A percentile compares a stretch with the other conserved stretches of the same genome.
These are phyloP conservation scores for Crioceris asparagi DNA, from an alignment of 2,888 invertebrate species.

Conservation along the genomic window DNA sequence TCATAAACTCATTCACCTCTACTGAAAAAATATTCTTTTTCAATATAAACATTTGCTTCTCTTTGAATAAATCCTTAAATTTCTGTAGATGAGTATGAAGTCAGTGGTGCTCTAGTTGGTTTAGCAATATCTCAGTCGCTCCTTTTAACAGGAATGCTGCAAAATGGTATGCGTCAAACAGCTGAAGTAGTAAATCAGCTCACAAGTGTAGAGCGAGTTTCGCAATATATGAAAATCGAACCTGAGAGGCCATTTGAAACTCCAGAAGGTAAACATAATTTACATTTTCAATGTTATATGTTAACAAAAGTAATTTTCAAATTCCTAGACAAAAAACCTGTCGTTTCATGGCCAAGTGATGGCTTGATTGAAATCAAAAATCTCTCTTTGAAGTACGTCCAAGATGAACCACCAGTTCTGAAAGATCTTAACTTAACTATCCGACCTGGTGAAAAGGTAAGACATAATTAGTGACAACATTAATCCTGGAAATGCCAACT, in stretches of 20 bases:
- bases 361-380: slow-evolving; percentile 49
- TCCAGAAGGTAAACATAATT: slow-evolving; percentile 21
- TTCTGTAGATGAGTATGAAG: too few relatives aligned
- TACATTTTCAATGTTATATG: background rate
- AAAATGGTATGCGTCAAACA: slow-evolving; percentile 68
- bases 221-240: slow-evolving; percentile 65
- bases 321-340: slow-evolving; percentile 32
- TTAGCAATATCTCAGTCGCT: slow-evolving; percentile 23
- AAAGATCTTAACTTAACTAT: slow-evolving; percentile 53
- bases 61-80: too few relatives aligned
- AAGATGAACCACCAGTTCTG: slow-evolving; percentile 52
- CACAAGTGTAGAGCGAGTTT: slow-evolving; percentile 64
- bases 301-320: background rate
- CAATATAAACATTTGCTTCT: too few relatives aligned
- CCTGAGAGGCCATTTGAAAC: slow-evolving; percentile 56
- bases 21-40: too few relatives aligned
- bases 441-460: slow-evolving; percentile 53
- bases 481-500: too few relatives aligned
- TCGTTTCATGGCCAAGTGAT: slow-evolving; percentile 47
- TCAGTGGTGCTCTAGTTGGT: slow-evolving; percentile 27
- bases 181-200: slow-evolving; percentile 66
- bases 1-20: too few relatives aligned
- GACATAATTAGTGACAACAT: too few relatives aligned
- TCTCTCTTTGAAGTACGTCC: slow-evolving; percentile 53
- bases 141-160: slow-evolving; percentile 56